Evolutionary conservation across 2,113 vertebrate species (phyloP).

Genomic region (Origma solitaria): DNA sequence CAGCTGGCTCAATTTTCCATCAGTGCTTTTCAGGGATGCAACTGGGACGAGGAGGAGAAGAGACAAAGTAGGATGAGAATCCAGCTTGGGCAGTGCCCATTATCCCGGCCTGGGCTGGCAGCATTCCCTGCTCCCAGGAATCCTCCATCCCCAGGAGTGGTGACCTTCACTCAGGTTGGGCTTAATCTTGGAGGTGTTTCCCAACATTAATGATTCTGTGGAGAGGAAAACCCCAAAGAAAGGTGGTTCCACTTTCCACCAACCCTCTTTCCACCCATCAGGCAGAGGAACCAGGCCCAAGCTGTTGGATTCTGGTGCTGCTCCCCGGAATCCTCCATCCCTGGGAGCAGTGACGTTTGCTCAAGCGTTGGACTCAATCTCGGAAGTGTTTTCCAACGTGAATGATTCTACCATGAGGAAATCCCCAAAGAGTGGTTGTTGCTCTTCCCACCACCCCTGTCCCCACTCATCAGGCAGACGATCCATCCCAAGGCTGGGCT

Average conservation of each 20-base stretch:
- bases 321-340: rapidly evolving
- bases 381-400: not conserved
- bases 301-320: rapidly evolving
- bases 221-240: rapidly evolving
- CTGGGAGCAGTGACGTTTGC: rapidly evolving
- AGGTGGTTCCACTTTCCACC: not conserved
- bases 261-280: not conserved
- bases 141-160: not conserved
- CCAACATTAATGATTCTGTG: not conserved
- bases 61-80: not conserved
- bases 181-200: not conserved
- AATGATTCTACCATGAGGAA: not conserved
- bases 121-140: not conserved
- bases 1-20: slow-evolving; percentile 21
- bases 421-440: not conserved
- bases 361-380: not conserved
- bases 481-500: not conserved
- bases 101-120: not conserved
- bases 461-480: not conserved
- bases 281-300: not conserved
- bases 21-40: not conserved
- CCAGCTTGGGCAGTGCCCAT: not conserved
- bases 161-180: not conserved
- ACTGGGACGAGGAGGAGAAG: not conserved
- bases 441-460: not conserved